Percentiles rank a stretch among this genome's conserved stretches.
These are phyloP conservation scores for Gallinago solitaria DNA, from an alignment of 2,797 vertebrate genomes.

Conservation along the genomic window DNA sequence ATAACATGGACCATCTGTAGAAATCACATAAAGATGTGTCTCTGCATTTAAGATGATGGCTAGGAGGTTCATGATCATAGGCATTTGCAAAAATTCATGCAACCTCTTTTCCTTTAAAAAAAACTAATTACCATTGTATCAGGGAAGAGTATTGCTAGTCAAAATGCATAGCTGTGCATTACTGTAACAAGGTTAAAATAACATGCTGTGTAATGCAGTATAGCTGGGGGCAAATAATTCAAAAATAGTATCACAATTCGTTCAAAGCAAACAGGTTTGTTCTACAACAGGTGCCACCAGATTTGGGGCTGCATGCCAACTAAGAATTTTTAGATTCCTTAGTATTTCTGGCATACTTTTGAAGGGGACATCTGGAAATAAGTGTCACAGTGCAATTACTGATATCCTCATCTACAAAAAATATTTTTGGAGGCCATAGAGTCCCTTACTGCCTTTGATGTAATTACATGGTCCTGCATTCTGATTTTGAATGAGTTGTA, in stretches of 20 bases:
- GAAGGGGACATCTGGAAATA: background rate
- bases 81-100: background rate
- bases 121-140: background rate
- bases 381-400: background rate
- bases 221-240: background rate
- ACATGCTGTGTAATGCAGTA: background rate
- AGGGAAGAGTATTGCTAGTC: background rate
- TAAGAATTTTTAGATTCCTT: background rate
- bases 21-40: background rate
- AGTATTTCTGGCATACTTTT: background rate
- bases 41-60: background rate
- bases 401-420: background rate
- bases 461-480: constrained; percentile 7
- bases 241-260: background rate
- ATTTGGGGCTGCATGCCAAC: background rate
- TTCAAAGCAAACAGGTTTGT: background rate
- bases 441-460: background rate
- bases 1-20: background rate
- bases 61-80: background rate
- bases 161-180: background rate
- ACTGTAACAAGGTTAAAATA: background rate
- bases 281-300: background rate
- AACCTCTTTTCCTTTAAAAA: background rate
- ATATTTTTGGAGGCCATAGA: background rate
- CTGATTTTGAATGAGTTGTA: constrained; percentile 10